Conservation (phyloP, 1,140 invertebrate genomes). For the Rhysida immarginata region DNA sequence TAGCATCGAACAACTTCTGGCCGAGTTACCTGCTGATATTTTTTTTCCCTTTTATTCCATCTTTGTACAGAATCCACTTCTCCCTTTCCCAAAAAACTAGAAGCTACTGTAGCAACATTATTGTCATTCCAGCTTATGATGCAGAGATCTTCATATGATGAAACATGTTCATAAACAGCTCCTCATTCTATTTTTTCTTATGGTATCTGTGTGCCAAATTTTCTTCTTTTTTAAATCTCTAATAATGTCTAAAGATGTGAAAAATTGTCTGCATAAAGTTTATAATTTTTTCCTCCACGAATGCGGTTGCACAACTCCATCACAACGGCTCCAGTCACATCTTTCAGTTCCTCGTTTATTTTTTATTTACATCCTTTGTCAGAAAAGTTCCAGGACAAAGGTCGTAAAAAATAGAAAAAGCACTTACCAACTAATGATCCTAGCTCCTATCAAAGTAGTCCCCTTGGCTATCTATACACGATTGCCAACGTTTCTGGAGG, state of each 20-base stretch:
- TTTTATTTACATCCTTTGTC: background rate
- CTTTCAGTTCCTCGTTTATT: background rate
- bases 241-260: background rate
- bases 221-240: background rate
- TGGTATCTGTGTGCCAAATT: background rate
- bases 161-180: background rate
- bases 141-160: background rate
- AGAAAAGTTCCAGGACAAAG: too few species aligned
- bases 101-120: background rate
- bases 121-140: background rate
- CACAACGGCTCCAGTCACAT: background rate
- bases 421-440: too few species aligned
- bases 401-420: too few species aligned
- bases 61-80: background rate
- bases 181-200: background rate
- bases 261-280: background rate
- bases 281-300: background rate
- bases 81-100: background rate
- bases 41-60: constrained; percentile 16
- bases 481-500: too few species aligned
- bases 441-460: too few species aligned
- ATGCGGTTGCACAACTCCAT: background rate
- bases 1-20: constrained; percentile 26
- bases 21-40: constrained; percentile 21
- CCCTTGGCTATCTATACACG: too few species aligned